Base-by-base conservation (phyloP, 2,113 vertebrate species). In the Rhizomys pruinosus region DNA sequence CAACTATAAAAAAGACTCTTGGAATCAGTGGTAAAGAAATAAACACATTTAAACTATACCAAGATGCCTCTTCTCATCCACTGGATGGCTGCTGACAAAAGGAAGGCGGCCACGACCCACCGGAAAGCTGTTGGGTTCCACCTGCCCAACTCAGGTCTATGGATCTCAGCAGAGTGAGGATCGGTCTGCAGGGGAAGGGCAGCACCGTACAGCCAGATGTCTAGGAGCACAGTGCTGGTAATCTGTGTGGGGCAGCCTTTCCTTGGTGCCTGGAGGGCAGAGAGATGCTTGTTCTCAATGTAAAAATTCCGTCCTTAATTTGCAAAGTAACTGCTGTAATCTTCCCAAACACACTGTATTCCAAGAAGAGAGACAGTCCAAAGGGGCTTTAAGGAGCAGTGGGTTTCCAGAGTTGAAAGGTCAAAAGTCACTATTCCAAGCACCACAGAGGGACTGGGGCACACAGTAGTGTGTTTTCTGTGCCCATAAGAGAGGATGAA, bases 81-180 rank as follows among this genome's bases (percentile, higher is more conserved):
- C 3, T 0, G 1, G 52, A 57, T 2, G 3, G 71, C 39, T 10
- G 16, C 10, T 5, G 4, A 9, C 8, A n/a, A 2, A 37, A n/a
- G 73, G 19, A 9, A n/a, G 1, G 34, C 7, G 0, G 1, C 2
- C 0, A 0, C 25, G 77, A 7, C 12, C 12, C n/a, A 1, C 9
- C 5, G 1, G 7, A 27, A n/a, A 29, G 55, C 17, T 37, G 5
- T 1, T 12, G 44, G 52, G 10, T 10, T n/a, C 71, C 22, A 6
- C 29, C 32, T 44, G 7, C 52, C 11, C 8, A 23, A 17, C 1
- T 11, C 20, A 1, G 79, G 71, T 2, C 13, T 0, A 7, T 0
- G 6, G 47, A 7, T 52, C 5, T 52, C 13, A 3, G 64, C 0
- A 0, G 6, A 6, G 7, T 29, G 9, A 8, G 20, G 42, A 2